Conservation (phyloP, 2,113 vertebrate genomes). For the Heterochromis multidens region DNA sequence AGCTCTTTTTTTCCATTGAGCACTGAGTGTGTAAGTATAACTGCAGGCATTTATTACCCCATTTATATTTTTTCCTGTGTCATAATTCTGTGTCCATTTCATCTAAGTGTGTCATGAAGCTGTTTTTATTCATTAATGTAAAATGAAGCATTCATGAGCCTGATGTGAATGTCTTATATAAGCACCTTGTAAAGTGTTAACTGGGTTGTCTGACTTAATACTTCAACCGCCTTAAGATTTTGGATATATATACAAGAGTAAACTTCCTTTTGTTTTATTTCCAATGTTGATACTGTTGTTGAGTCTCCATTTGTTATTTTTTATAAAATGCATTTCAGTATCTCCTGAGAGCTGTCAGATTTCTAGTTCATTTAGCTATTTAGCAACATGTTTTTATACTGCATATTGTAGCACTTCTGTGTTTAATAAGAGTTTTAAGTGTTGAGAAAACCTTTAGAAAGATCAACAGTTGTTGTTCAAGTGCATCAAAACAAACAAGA, state of each 20-base stretch:
- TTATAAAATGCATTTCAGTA: conserved; percentile 74
- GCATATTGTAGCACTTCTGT: conserved; percentile 83
- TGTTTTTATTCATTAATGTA: conserved; percentile 47
- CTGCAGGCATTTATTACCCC: conserved; percentile 6
- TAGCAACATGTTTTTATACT: conserved; percentile 80
- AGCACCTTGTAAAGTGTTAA: conserved; percentile 65
- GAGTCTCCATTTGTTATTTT: conserved; percentile 69
- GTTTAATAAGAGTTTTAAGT: conserved; percentile 73
- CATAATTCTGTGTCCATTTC: not conserved
- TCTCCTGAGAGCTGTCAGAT: conserved; percentile 74
- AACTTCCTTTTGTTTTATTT: conserved; percentile 69
- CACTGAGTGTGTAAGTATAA: not conserved
- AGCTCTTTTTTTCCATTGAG: not conserved
- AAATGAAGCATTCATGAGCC: conserved; percentile 64
- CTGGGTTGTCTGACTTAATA: conserved; percentile 72
- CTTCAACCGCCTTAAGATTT: conserved; percentile 83
- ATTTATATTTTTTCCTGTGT: conserved; percentile 27
- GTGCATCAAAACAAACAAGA: conserved; percentile 80
- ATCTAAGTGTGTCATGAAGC: conserved; percentile 17
- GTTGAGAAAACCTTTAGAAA: conserved; percentile 70
- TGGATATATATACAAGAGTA: conserved; percentile 70
- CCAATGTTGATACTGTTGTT: conserved; percentile 72
- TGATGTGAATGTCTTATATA: conserved; percentile 60
- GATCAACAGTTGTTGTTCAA: conserved; percentile 68
- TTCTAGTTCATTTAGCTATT: conserved; percentile 76